Percentiles rank a stretch among this genome's conserved stretches.
These are phyloP conservation scores for Aporophyla nigra DNA, from an alignment of 2,888 invertebrate species.

Conservation along the genomic window DNA sequence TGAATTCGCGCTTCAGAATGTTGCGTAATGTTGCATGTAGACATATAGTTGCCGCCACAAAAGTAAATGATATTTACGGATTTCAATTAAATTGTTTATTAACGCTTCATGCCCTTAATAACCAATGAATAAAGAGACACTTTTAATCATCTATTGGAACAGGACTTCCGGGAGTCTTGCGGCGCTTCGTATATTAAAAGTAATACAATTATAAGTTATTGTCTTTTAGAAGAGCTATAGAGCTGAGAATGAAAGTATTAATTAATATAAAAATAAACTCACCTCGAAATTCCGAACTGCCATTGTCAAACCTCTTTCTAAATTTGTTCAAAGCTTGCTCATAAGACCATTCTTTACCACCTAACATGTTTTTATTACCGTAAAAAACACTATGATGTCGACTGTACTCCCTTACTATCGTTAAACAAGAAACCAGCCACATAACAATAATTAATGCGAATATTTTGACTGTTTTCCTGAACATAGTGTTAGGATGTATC, in stretches of 20 bases:
- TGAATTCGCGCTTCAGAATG: no score
- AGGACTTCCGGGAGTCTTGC: background rate
- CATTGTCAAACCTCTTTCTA: constrained; percentile 52
- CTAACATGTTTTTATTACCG: background rate
- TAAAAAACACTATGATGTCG: constrained; percentile 33
- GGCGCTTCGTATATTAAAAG: background rate
- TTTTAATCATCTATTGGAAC: background rate
- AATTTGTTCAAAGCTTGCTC: constrained; percentile 68
- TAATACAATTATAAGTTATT: background rate
- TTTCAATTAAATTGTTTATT: background rate
- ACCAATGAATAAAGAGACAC: background rate
- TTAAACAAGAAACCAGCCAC: constrained; percentile 75
- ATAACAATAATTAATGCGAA: constrained; percentile 68
- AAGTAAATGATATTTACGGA: no score
- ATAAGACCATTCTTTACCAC: constrained; percentile 56
- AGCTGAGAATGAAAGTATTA: background rate
- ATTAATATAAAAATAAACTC: constrained; percentile 10
- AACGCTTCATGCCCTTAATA: background rate
- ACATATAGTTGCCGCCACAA: no score
- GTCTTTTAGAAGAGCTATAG: no score
- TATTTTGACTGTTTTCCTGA: constrained; percentile 60
- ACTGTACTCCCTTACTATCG: constrained; percentile 70
- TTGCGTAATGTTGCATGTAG: no score
- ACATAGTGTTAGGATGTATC: constrained; percentile 43
- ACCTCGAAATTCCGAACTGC: constrained; percentile 69